A percentile compares a stretch with the other conserved stretches of the same genome.
phyloP scores from a whole-genome alignment of 2,888 invertebrate species.

The Temnothorax ravouxi region DNA sequence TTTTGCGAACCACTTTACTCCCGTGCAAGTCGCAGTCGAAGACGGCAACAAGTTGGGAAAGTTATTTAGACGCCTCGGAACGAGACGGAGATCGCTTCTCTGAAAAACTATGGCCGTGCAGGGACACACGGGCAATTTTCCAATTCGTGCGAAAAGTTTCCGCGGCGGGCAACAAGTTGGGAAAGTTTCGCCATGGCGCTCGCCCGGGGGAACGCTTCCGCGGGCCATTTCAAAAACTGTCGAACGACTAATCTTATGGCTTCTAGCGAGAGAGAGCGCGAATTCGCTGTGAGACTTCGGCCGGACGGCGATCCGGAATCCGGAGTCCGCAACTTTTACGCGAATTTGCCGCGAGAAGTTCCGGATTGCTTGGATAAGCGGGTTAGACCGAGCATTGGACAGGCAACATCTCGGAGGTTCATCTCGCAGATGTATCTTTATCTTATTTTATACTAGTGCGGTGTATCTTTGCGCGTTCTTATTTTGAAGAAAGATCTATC shows the following conservation, averaged over 20 bases:
- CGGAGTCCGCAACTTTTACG: slow-evolving; percentile 57
- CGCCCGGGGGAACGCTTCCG: slow-evolving; percentile 53
- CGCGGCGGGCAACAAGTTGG: slow-evolving; percentile 74
- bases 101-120: slow-evolving; percentile 69
- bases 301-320: not conserved
- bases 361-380: slow-evolving; percentile 52
- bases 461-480: not conserved
- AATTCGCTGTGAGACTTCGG: slow-evolving; percentile 48
- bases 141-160: slow-evolving; percentile 67
- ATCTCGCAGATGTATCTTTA: slow-evolving; percentile 31
- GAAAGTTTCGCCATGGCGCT: slow-evolving; percentile 69
- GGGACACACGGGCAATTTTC: slow-evolving; percentile 70
- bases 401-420: not conserved
- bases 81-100: slow-evolving; percentile 56
- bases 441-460: not conserved
- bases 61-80: slow-evolving; percentile 75
- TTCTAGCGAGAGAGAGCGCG: slow-evolving; percentile 42
- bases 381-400: slow-evolving; percentile 33
- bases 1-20: slow-evolving; percentile 44
- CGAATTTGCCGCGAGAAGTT: slow-evolving; percentile 18
- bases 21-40: slow-evolving; percentile 40
- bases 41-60: slow-evolving; percentile 80
- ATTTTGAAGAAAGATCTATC: slow-evolving; percentile 16
- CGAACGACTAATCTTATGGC: slow-evolving; percentile 74
- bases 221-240: slow-evolving; percentile 65